Base-by-base conservation (phyloP, 2,113 vertebrate genomes). In the Melanerpes formicivorus region DNA sequence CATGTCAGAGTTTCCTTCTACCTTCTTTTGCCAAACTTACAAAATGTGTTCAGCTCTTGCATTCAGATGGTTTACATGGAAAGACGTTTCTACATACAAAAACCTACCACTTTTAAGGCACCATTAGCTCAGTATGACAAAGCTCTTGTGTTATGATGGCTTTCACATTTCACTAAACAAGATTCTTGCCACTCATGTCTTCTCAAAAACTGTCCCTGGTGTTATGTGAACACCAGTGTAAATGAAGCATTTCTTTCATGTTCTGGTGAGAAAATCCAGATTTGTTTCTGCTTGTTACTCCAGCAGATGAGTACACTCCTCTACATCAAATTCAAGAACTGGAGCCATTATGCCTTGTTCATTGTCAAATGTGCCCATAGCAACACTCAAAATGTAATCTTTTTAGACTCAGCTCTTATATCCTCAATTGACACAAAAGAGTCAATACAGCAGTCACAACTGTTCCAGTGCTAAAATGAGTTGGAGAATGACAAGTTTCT, bases 281-380 rank as follows among this genome's bases (percentile, higher is more conserved):
- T 76, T 58, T 37, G 12, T 32, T 90, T 87, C 74, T 89, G 26
- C 34, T 90, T 81, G 10, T 72, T 84, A 55, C 10, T 82, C 5
- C n/a, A 79, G 18, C 10, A 84, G 25, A 75, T 79, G 32, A 58
- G 34, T 26, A 81, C 87, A 65, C 2, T 69, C 64, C 26, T 70
- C 26, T 65, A 63, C 55, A 59, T 65, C 62, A 92, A 82, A 32
- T 70, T 89, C 40, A 46, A 80, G 69, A 80, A 76, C 26, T 80
- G 29, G 29, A 89, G 23, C 40, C 71, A 70, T 67, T 88, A 56
- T 34, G 80, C 46, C 44, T 54, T 55, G 40, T 27, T 84, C 79
- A 80, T 70, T 91, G 46, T 90, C 72, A 93, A 84, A 80, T 71
- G 46, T 77, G 75, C 60, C 72, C 34, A 56, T 27, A 91, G 79